phyloP scores from a whole-genome alignment of 2,888 invertebrate genomes.

The Nephrotoma appendiculata region DNA sequence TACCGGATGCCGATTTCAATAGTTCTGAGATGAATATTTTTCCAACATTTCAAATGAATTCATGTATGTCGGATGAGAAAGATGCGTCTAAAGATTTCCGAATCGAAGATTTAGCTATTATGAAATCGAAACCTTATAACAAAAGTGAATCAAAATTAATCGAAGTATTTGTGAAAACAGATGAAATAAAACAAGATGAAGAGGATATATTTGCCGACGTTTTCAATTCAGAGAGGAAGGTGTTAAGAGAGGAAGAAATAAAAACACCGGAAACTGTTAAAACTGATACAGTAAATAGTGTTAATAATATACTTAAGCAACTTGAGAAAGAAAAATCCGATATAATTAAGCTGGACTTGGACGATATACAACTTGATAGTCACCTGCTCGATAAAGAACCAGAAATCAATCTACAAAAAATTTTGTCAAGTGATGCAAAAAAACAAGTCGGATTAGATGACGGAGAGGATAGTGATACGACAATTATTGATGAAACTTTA shows the following conservation, averaged over 20 bases:
- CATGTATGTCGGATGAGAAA: neutral
- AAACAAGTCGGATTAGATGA: neutral
- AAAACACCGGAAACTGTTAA: neutral
- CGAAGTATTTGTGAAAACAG: slow-evolving; percentile 35
- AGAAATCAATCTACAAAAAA: neutral
- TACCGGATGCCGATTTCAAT: slow-evolving; percentile 17
- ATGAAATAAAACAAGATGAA: slow-evolving; percentile 30
- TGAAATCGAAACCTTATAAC: neutral
- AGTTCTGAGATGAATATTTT: slow-evolving; percentile 12
- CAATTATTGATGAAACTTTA: neutral
- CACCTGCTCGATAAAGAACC: neutral
- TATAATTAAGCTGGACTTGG: slow-evolving; percentile 9
- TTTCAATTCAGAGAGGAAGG: slow-evolving; percentile 27
- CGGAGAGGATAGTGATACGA: neutral
- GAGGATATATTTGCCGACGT: slow-evolving; percentile 65
- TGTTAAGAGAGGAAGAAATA: slow-evolving; percentile 1
- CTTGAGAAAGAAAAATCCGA: slow-evolving; percentile 10
- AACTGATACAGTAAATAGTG: neutral
- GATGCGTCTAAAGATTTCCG: neutral
- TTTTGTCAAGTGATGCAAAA: neutral
- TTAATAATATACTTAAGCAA: slow-evolving; percentile 9
- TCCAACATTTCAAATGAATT: neutral
- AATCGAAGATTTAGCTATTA: neutral
- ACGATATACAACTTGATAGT: slow-evolving; percentile 5
- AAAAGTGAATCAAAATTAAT: slow-evolving; percentile 12